Percentiles rank a stretch among this genome's conserved stretches.
phyloP scores from a whole-genome alignment of 2,888 invertebrate species.

The Chloroclystis v-ata region DNA sequence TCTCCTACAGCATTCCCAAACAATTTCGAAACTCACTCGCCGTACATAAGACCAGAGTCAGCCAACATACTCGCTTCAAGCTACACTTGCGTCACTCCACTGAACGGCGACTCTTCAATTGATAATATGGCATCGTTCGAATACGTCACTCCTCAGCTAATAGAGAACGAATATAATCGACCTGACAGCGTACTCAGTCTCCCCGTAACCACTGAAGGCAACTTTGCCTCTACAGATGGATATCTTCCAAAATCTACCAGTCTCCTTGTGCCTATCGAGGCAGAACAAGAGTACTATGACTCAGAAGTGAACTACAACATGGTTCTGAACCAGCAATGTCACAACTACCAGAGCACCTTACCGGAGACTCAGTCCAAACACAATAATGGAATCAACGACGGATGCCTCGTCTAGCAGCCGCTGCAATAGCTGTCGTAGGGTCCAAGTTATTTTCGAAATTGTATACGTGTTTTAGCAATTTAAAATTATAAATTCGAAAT shows the following conservation, averaged over 20 bases:
- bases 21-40: constrained; percentile 66
- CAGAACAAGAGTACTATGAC: constrained; percentile 73
- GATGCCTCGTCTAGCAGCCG: constrained; percentile 78
- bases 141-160: constrained; percentile 59
- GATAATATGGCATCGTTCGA: constrained; percentile 65
- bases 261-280: constrained; percentile 74
- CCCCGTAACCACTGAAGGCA: constrained; percentile 51
- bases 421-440: constrained; percentile 48
- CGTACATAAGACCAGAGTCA: constrained; percentile 73
- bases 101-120: constrained; percentile 61
- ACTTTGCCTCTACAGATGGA: constrained; percentile 62
- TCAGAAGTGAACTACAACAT: constrained; percentile 74
- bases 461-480: constrained; percentile 64
- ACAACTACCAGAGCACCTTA: constrained; percentile 69
- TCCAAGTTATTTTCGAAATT: constrained; percentile 63
- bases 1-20: constrained; percentile 67
- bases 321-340: constrained; percentile 70
- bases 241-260: constrained; percentile 67
- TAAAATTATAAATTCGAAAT: constrained; percentile 63
- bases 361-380: constrained; percentile 70
- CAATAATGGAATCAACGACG: constrained; percentile 78
- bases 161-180: constrained; percentile 61
- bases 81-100: constrained; percentile 64
- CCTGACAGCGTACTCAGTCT: constrained; percentile 70
- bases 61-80: constrained; percentile 73